These are phyloP conservation scores for Drosophila testacea DNA, from an alignment of 2,888 invertebrate species.

Conservation along the genomic window DNA sequence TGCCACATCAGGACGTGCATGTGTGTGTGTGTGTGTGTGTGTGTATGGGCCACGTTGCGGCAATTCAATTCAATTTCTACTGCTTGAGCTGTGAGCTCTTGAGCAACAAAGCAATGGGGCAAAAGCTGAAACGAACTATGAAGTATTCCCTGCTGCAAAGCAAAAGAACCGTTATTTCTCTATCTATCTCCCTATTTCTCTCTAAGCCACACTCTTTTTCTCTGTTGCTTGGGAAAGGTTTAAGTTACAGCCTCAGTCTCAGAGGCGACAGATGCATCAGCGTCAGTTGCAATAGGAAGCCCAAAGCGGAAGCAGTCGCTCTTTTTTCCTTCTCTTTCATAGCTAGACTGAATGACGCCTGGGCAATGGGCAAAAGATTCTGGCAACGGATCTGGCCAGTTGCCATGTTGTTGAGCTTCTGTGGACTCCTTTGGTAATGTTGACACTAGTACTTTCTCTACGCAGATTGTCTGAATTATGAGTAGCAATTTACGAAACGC, in stretches of 20 bases:
- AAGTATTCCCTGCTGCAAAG: conserved; percentile 19
- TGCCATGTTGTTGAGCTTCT: conserved; percentile 47
- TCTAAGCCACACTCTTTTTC: neutral
- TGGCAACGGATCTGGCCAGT: conserved; percentile 48
- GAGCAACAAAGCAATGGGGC: conserved; percentile 48
- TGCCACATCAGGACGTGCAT: conserved; percentile 51
- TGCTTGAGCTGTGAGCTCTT: conserved; percentile 57
- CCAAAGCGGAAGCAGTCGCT: conserved; percentile 19
- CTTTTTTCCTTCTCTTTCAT: conserved; percentile 5
- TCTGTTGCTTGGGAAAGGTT: conserved; percentile 34
- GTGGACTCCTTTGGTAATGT: neutral
- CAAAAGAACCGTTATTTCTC: neutral
- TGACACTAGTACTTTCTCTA: neutral
- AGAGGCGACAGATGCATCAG: conserved; percentile 33
- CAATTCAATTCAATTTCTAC: conserved; percentile 75
- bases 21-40: conserved; percentile 25
- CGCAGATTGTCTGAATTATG: conserved; percentile 59
- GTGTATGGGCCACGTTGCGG: conserved; percentile 56
- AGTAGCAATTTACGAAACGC: conserved; percentile 49
- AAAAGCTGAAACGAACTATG: conserved; percentile 28
- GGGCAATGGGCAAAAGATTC: neutral
- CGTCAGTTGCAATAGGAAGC: conserved; percentile 23
- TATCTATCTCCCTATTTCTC: neutral
- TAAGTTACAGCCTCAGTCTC: conserved; percentile 45
- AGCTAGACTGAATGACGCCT: conserved; percentile 59